phyloP scores from a whole-genome alignment of 2,797 vertebrate species.

The Acrocephalus scirpaceus region DNA sequence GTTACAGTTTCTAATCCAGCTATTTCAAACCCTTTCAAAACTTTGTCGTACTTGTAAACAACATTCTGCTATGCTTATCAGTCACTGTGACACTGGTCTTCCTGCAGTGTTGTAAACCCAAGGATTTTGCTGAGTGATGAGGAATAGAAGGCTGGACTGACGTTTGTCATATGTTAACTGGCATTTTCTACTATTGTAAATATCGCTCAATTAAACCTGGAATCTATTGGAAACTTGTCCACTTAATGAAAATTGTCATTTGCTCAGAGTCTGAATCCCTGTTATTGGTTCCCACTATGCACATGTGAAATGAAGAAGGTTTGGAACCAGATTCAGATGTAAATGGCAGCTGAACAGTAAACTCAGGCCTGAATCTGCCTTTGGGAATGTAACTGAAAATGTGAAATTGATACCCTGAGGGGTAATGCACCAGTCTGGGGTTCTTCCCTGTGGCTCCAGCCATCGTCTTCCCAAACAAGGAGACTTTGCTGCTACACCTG shows the following conservation, averaged over 20 bases:
- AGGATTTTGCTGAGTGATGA: neutral
- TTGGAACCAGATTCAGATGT: neutral
- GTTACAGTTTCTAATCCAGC: neutral
- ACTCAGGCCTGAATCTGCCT: neutral
- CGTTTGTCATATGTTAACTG: neutral
- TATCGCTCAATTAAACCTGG: neutral
- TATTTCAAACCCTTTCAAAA: neutral
- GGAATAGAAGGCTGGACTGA: neutral
- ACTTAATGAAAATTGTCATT: neutral
- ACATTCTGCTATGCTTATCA: neutral
- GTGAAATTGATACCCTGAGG: neutral
- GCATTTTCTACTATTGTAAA: neutral
- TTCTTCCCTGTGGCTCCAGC: neutral
- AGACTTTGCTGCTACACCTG: neutral
- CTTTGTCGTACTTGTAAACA: neutral
- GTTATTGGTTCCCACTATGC: neutral
- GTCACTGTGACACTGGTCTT: neutral
- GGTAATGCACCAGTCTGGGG: rapidly evolving
- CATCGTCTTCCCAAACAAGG: rapidly evolving
- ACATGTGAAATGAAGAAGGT: neutral
- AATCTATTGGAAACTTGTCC: neutral
- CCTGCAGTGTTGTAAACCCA: neutral
- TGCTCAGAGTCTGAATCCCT: neutral
- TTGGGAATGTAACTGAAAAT: neutral
- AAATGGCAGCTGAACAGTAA: neutral